Evolutionary conservation across 2,797 vertebrate species (phyloP).

Genomic region (Cetoscarus ocellatus): DNA sequence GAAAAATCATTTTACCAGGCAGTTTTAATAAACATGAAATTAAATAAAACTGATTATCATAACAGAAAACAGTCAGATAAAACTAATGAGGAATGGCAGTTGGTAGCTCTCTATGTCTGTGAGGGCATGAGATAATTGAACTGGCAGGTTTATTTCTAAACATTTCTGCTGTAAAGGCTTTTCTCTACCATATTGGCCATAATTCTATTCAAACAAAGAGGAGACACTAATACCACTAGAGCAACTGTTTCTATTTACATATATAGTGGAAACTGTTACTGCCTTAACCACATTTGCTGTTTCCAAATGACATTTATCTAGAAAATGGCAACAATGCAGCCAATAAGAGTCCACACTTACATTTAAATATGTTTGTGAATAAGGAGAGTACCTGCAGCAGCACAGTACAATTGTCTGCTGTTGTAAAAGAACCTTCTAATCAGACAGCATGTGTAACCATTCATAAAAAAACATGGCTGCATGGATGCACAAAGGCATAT

Average conservation of each 20-base stretch:
- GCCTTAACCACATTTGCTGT: too few species aligned
- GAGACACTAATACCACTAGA: not conserved
- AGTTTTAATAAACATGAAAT: slow-evolving; percentile 27
- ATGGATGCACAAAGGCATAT: slow-evolving; percentile 1
- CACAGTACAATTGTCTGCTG: slow-evolving; percentile 5
- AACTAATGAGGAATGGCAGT: slow-evolving; percentile 18
- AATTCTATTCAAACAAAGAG: slow-evolving; percentile 22
- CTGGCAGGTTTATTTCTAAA: slow-evolving; percentile 8
- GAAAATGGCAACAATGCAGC: too few species aligned
- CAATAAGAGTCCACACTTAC: too few species aligned
- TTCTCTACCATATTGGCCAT: not conserved
- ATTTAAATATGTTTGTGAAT: not conserved
- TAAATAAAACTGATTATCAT: slow-evolving; percentile 14
- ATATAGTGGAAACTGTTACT: too few species aligned
- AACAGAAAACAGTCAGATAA: slow-evolving; percentile 6
- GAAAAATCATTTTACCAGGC: slow-evolving; percentile 7
- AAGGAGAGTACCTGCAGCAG: not conserved
- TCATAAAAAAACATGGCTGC: not conserved
- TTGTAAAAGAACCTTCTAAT: slow-evolving; percentile 6
- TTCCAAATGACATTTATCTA: too few species aligned
- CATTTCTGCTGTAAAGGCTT: slow-evolving; percentile 2
- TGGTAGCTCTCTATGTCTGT: slow-evolving; percentile 10
- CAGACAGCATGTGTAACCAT: not conserved
- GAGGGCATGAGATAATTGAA: slow-evolving; percentile 3
- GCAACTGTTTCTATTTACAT: too few species aligned